Evolutionary conservation across 1,140 invertebrate species (phyloP), one percentile per base, ranked within the genome.

Genomic region (Harpegnathos saltator): DNA sequence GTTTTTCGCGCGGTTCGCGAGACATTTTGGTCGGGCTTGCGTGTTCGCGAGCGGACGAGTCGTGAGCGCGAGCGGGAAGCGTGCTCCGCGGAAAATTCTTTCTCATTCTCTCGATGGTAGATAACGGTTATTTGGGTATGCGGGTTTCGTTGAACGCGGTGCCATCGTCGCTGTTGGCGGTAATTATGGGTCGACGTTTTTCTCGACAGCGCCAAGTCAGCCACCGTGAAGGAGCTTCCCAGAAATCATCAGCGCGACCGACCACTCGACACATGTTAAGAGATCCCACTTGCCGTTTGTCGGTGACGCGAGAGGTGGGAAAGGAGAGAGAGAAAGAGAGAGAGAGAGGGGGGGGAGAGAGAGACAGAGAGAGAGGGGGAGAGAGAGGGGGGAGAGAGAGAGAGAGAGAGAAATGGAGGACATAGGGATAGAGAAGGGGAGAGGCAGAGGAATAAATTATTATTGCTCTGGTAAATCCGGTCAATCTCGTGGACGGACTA

Each of bases 151-250:
- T 75, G 72, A 62, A 68, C 62, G 56, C 74, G 83, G 62, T 85
- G 83, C 83, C 87, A 90, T 90, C 90, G 82, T 85, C 85, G 87
- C 91, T 87, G 91, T 92, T 87, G 38, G 89, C 88, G 85, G 86
- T 92, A 91, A 92, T 92, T 92, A 92, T 87, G 89, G 86, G 89
- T 89, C 90, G 91, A 91, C 88, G 91, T 89, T 92, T 90, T 90
- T 90, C 90, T 89, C 87, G 87, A 83, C 73, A 85, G 75, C 78
- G 65, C 48, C 75, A 83, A 86, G 84, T 83, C 80, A 86, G 81
- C 65, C 74, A 86, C 78, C 84, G 87, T 88, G 89, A 90, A 91
- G 91, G 89, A 80, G 61, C 85, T 92, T 92, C 91, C 84, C 65
- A 92, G 91, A 92, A 92, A 84, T 90, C 87, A 90, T 91, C 89